phyloP scores from a whole-genome alignment of 2,113 vertebrate species.

The Hirundichthys speculiger region DNA sequence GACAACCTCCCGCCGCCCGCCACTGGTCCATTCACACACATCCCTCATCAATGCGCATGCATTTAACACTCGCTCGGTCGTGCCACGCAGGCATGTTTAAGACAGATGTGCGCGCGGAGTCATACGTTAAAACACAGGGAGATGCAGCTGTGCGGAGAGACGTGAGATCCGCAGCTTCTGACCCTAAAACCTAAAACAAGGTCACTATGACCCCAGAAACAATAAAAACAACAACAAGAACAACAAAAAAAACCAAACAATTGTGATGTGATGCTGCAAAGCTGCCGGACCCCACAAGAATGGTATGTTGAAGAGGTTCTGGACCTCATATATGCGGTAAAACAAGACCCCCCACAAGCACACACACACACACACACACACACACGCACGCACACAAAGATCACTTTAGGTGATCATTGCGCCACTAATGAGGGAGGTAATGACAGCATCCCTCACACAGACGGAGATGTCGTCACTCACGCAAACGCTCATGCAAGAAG shows the following conservation, averaged over 20 bases:
- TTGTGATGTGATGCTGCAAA: too few species aligned
- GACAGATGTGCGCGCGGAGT: conserved; percentile 6
- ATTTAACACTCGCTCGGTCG: conserved; percentile 31
- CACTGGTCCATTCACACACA: conserved; percentile 62
- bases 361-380: not conserved
- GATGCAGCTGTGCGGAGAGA: too few species aligned
- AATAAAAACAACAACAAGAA: too few species aligned
- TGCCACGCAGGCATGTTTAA: conserved; percentile 36
- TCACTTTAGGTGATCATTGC: conserved; percentile 76
- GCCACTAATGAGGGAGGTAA: conserved; percentile 78
- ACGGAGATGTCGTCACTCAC: conserved; percentile 62
- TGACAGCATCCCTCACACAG: conserved; percentile 75
- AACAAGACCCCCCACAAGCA: not conserved
- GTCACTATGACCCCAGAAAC: too few species aligned
- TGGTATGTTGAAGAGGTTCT: too few species aligned
- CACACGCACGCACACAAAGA: conserved; percentile 39
- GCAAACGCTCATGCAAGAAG: conserved; percentile 21
- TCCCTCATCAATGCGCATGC: conserved; percentile 33
- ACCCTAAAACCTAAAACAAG: too few species aligned
- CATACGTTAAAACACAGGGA: conserved; percentile 24
- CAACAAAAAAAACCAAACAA: too few species aligned
- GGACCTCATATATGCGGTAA: not conserved
- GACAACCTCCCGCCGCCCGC: conserved; percentile 64
- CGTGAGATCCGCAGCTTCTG: too few species aligned
- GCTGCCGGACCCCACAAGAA: too few species aligned